A percentile compares a stretch with the other conserved stretches of the same genome.
Evolutionary conservation across 1,140 invertebrate species (phyloP).

Genomic region (Drosophila suzukii): DNA sequence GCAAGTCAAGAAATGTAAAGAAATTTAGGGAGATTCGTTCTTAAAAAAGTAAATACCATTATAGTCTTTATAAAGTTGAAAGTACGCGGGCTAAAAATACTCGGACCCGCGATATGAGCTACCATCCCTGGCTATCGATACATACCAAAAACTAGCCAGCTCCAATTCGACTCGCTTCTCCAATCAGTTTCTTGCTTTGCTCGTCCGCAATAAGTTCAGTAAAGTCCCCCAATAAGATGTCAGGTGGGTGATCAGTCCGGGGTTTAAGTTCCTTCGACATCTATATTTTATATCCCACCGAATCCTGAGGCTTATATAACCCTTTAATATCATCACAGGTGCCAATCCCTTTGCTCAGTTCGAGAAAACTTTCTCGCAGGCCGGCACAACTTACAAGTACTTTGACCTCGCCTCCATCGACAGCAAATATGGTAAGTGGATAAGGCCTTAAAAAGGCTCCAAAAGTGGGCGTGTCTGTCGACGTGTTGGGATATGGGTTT

Average conservation of each 20-base stretch:
- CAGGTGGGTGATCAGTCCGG: conserved; percentile 44
- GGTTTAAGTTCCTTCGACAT: not conserved
- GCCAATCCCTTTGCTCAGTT: conserved; percentile 90
- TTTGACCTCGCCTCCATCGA: conserved; percentile 90
- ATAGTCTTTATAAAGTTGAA: not conserved
- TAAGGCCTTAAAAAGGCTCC: not conserved
- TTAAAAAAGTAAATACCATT: too few relatives aligned
- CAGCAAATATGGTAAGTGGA: conserved; percentile 90
- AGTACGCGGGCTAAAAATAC: not conserved
- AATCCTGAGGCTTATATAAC: conserved; percentile 47
- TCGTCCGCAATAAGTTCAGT: conserved; percentile 58
- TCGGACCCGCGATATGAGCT: not conserved
- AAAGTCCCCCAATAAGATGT: conserved; percentile 52
- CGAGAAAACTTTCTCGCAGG: conserved; percentile 88
- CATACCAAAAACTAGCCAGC: not conserved
- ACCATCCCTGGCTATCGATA: conserved; percentile 2
- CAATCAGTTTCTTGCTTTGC: conserved; percentile 52
- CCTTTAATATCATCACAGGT: conserved; percentile 75
- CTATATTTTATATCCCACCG: not conserved
- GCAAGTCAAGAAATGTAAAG: too few relatives aligned
- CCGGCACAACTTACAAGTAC: conserved; percentile 89
- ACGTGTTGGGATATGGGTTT: conserved; percentile 22
- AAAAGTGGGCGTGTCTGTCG: conserved; percentile 22
- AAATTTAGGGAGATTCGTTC: too few relatives aligned
- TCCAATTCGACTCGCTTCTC: conserved; percentile 6